phyloP scores from a whole-genome alignment of 2,888 invertebrate genomes.

The Homarus gammarus region DNA sequence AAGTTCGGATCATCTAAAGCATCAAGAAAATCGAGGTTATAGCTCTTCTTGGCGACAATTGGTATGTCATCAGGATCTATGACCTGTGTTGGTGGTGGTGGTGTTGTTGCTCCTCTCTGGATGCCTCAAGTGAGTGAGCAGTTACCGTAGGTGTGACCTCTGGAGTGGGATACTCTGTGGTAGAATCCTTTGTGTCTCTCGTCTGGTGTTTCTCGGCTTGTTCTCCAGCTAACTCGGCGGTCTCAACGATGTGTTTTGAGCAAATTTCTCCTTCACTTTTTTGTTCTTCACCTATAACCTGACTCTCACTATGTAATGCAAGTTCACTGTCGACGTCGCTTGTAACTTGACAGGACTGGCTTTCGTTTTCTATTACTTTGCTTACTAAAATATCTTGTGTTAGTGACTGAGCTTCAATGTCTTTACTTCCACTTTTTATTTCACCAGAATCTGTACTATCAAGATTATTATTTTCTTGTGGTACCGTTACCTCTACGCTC shows the following conservation, averaged over 20 bases:
- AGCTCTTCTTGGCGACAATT: conserved; percentile 58
- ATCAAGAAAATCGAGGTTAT: conserved; percentile 74
- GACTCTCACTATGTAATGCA: not conserved
- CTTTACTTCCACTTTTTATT: not conserved
- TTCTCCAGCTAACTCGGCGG: not conserved
- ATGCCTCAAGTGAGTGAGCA: not conserved
- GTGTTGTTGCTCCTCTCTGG: conserved; percentile 7
- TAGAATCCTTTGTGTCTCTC: not conserved
- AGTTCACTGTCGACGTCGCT: not conserved
- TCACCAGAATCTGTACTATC: not conserved
- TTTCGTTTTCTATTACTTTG: not conserved
- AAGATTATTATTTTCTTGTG: not conserved
- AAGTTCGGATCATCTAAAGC: conserved; percentile 73
- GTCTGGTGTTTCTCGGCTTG: not conserved
- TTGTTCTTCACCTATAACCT: not conserved
- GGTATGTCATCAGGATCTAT: conserved; percentile 57
- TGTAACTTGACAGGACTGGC: not conserved
- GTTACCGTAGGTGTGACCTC: not conserved
- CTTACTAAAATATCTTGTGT: not conserved
- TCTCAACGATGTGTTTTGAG: not conserved
- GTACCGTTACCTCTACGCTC: not conserved
- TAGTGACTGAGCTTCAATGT: not conserved
- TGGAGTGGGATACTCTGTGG: not conserved
- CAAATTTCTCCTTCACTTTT: not conserved
- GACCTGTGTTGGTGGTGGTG: not conserved